Base-by-base conservation (phyloP, 2,113 vertebrate species). In the Beaufortia kweichowensis region DNA sequence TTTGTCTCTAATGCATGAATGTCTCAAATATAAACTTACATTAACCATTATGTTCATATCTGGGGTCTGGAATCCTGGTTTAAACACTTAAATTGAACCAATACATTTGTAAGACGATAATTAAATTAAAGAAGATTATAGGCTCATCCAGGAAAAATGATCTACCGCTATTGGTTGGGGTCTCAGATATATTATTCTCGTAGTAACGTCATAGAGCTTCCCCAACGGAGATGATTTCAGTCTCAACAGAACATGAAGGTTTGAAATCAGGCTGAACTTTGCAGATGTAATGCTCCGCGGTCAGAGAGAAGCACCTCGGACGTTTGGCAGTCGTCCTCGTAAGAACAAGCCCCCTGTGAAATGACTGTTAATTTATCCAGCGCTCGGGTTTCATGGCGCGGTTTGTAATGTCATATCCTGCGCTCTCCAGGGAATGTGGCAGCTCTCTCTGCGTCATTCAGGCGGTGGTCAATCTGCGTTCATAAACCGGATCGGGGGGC, bases 401-500 rank as follows among this genome's bases (percentile, higher is more conserved):
- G 84, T 78, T 83, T 87, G 86, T 88, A 91, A 90, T 86, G 88
- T 85, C 86, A 89, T 87, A 84, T 82, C 81, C 85, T 50, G 82
- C 74, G 60, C 87, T 85, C 87, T 88, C 87, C 77, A 84, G 89
- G 88, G 90, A 92, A 92, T 91, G 90, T 90, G 87, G 88, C 90
- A 89, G 88, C 88, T 88, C 81, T 82, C 79, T 82, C 86, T 88
- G 86, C 88, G 87, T 89, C 89, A 90, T 83, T 79, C 82, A 33
- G 65, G 3, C 75, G 23, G 1, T 73, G 71, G 64, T 78, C 46
- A 75, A 33, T 73, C 31, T 60, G 46, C 6, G 53, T 50, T 77
- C 67, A 75, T 70, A 81, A 57, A 66, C 48, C 74, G 61, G 83
- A 76, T 55, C 74, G 4, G 7, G 63, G 68, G 31, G 62, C 43